Evolutionary conservation across 2,888 invertebrate genomes (phyloP), one percentile per base, ranked within the genome.

Genomic region (Apamea epomidion): DNA sequence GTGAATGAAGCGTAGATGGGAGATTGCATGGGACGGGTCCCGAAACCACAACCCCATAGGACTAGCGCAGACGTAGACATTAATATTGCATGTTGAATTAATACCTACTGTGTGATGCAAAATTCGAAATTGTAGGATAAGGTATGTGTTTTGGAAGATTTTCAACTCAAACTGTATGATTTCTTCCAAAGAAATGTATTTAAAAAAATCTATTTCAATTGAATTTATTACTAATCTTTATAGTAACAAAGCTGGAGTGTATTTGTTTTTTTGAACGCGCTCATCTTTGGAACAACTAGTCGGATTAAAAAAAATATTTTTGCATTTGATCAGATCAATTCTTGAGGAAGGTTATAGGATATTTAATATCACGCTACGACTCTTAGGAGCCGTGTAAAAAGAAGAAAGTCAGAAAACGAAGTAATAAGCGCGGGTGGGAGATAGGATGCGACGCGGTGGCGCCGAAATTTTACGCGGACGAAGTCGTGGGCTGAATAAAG

Each of bases 31-130:
- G 14, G 29, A 74, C 6, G n/a, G 64, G 4, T 12, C n/a, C 29
- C 25, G 2, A 62, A 74, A 85, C 69, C 64, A 29, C 58, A 84
- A n/a, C 32, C 42, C 51, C 60, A 67, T 42, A 84, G n/a, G 65
- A 71, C 1, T 32, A 54, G 60, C 25, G 10, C 60, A 79, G 29
- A 71, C 42, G 29, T n/a, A n/a, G 45, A 18, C 37, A 48, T 83
- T 62, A 45, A 58, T 83, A 48, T 83, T 81, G 14, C 25, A 67
- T n/a, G 18, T 8, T n/a, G 32, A 54, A 64, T 51, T 64, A 18
- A 37, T 18, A 16, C 29, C 16, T 29, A 42, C 37, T 10, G 21
- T 42, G 51, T 8, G 16, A 32, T 45, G 32, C 14, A 21, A 37
- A 54, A 32, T 51, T 18, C 25, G 18, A 48, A 76, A 76, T 8